Evolutionary conservation across 2,797 vertebrate genomes (phyloP).

Genomic region (Galagoides demidoff): DNA sequence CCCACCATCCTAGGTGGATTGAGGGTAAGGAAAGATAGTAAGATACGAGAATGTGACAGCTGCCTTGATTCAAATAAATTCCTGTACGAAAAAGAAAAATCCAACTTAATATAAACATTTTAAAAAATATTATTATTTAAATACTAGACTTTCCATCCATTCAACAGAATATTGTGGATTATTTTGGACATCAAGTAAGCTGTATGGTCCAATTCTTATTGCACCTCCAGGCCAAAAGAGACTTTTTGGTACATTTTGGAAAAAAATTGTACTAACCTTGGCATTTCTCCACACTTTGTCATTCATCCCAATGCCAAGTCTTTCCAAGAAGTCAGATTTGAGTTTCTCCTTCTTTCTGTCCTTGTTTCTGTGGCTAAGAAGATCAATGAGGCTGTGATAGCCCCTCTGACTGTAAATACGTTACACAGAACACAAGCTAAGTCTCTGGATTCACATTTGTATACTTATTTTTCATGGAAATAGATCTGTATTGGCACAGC

Average conservation of each 20-base stretch:
- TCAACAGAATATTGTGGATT: not conserved
- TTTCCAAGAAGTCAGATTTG: slow-evolving; percentile 20
- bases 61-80: not conserved
- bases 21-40: not conserved
- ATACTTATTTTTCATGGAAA: not conserved
- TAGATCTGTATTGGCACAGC: not conserved
- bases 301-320: not conserved
- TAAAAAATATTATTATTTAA: not conserved
- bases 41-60: not conserved
- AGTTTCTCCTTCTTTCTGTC: not conserved
- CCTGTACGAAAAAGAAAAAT: not conserved
- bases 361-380: not conserved
- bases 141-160: not conserved
- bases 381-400: not conserved
- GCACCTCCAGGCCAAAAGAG: not conserved
- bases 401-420: not conserved
- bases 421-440: not conserved
- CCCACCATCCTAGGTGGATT: not conserved
- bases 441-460: not conserved
- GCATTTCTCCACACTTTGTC: not conserved
- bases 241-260: not conserved
- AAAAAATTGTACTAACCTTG: not conserved
- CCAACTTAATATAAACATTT: not conserved
- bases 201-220: not conserved
- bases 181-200: not conserved